Base-by-base conservation (phyloP, 30 jellyfish, hydroid and myxozoan genomes). In the Aurelia coerulea region DNA sequence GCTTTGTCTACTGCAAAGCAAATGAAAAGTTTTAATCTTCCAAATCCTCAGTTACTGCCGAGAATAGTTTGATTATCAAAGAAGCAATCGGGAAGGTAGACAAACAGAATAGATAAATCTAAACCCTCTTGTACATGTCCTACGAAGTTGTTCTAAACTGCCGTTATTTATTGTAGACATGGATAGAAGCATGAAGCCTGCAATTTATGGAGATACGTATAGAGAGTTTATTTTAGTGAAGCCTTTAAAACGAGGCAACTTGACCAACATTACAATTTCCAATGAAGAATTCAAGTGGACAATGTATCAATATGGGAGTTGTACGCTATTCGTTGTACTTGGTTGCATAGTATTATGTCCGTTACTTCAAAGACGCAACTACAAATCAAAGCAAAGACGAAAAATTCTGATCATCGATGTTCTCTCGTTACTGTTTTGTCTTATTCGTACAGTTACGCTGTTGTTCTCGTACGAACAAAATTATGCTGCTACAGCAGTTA, bases 261-360 rank as follows among this genome's bases (percentile, higher is more conserved):
- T 46, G 56, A 46, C 56, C 51, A 76, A 76, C 51, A 58, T 18
- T 5, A 53, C 84, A n/a, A 37, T 60, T n/a, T 29, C 64, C 11
- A 53, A 56, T 9, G 81, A 65, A 29, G 62, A 39, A 11, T 18
- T 54, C n/a, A 81, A 69, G 10, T 81, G 91, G 91, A 62, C 59
- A 12, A 10, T 81, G 58, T 81, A 81, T 32, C 91, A 81, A 53
- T 81, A 81, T 46, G 91, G 84, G 7, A 65, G 73, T 54, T 81
- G 91, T 52, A 35, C 76, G 10, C 18, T 81, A 54, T 81, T 81
- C 16, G 84, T 81, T 52, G 32, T 81, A 15, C 34, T 65, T 16
- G 91, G 91, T 4, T 81, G 91, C 71, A 51, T 81, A 32, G 76
- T 81, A 9, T 62, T 81, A 19, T 81, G 91, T 41, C 91, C 91